Evolutionary conservation across 2,797 vertebrate species (phyloP).

Genomic region (Atherinosoma microstoma): DNA sequence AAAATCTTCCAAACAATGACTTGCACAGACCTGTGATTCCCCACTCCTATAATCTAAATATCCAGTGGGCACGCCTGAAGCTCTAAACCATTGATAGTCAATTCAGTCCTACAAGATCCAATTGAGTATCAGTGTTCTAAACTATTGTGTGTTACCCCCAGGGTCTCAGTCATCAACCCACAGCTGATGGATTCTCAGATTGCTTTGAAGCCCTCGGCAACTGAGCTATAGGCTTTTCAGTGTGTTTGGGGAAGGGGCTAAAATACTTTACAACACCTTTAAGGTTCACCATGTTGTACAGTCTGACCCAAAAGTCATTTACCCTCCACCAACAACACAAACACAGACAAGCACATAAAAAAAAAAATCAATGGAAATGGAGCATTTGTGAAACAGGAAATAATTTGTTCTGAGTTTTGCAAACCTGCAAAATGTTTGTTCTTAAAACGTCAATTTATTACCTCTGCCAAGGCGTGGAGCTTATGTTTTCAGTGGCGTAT

Average conservation of each 20-base stretch:
- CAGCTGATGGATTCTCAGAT: slow-evolving; percentile 6
- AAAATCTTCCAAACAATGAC: neutral
- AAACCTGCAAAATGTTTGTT: too few species aligned
- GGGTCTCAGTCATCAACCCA: slow-evolving; percentile 1
- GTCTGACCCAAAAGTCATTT: too few species aligned
- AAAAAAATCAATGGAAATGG: too few species aligned
- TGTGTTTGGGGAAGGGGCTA: neutral
- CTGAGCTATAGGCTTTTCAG: neutral
- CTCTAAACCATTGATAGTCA: neutral
- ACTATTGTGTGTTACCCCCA: neutral
- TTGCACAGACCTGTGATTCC: neutral
- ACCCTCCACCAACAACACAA: too few species aligned
- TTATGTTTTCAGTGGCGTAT: too few species aligned
- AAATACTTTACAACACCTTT: slow-evolving; percentile 2
- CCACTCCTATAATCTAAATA: neutral
- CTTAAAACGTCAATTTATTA: too few species aligned
- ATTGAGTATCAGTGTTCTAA: too few species aligned
- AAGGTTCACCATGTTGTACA: neutral
- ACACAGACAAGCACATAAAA: too few species aligned
- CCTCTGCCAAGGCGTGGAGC: too few species aligned
- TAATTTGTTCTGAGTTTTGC: too few species aligned
- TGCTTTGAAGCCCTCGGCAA: neutral
- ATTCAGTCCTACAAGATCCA: too few species aligned
- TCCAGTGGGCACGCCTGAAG: neutral
- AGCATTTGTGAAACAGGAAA: too few species aligned